Evolutionary conservation across 2,888 invertebrate species (phyloP).

Genomic region (Thelaira solivaga): DNA sequence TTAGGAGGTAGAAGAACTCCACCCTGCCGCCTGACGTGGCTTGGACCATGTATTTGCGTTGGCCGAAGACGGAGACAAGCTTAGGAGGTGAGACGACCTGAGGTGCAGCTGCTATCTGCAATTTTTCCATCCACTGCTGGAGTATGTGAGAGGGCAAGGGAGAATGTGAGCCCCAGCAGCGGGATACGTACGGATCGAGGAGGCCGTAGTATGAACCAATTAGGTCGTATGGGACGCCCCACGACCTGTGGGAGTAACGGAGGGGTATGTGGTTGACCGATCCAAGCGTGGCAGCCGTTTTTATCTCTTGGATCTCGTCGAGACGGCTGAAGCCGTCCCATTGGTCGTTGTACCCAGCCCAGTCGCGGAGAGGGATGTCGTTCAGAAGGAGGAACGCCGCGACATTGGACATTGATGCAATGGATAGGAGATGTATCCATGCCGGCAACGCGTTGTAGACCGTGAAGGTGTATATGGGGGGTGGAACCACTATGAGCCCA

Average conservation of each 20-base stretch:
- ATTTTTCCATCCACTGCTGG: background rate
- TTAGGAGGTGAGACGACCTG: no score
- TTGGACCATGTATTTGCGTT: no score
- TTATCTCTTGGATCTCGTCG: background rate
- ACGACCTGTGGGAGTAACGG: background rate
- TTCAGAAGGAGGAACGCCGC: background rate
- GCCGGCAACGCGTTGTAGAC: background rate
- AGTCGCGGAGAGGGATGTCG: background rate
- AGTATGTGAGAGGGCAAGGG: background rate
- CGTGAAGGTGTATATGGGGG: background rate
- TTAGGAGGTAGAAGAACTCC: no score
- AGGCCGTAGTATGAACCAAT: background rate
- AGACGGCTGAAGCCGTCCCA: background rate
- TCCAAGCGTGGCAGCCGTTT: background rate
- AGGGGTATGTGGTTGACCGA: background rate
- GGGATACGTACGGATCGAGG: background rate
- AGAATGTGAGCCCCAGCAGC: background rate
- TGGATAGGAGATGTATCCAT: background rate
- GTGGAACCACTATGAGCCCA: background rate
- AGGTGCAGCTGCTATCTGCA: background rate
- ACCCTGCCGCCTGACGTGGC: no score
- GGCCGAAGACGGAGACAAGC: no score
- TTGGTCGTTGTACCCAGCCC: background rate
- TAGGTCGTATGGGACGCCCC: background rate
- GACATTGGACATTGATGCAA: background rate